Evolutionary conservation across 2,888 invertebrate species (phyloP).

Genomic region (Gastrophysa polygoni): DNA sequence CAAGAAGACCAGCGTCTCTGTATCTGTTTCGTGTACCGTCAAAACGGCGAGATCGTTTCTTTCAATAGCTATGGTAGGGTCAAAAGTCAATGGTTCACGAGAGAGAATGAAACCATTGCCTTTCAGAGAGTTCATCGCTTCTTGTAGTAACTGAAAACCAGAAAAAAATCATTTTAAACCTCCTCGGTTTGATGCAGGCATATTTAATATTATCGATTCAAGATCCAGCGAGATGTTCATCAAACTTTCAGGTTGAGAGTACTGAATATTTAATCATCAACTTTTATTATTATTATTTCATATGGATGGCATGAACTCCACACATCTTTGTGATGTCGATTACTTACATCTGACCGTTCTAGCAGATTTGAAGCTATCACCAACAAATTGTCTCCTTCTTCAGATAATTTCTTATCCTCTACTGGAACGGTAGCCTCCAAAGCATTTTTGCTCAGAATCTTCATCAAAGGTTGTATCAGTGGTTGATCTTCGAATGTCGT

Average conservation of each 20-base stretch:
- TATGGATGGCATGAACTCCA: no score
- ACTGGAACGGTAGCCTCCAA: conserved; percentile 61
- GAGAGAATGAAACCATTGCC: conserved; percentile 68
- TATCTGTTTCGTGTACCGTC: conserved; percentile 59
- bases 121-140: conserved; percentile 40
- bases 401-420: conserved; percentile 65
- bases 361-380: conserved; percentile 56
- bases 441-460: conserved; percentile 56
- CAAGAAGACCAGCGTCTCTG: conserved; percentile 63
- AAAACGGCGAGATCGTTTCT: conserved; percentile 48
- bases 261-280: no score
- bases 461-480: conserved; percentile 70
- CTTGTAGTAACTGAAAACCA: conserved; percentile 32
- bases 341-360: conserved; percentile 58
- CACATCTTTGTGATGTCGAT: no score
- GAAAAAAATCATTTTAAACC: conserved; percentile 2
- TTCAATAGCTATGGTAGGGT: conserved; percentile 33
- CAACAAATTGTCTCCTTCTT: conserved; percentile 44
- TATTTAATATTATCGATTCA: no score
- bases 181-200: no score
- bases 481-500: conserved; percentile 72
- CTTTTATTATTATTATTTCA: no score
- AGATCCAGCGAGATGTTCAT: no score
- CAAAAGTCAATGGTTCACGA: conserved; percentile 63
- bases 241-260: no score